Evolutionary conservation across 2,888 invertebrate species (phyloP), one percentile per base, ranked within the genome.

Genomic region (Athalia cordata): DNA sequence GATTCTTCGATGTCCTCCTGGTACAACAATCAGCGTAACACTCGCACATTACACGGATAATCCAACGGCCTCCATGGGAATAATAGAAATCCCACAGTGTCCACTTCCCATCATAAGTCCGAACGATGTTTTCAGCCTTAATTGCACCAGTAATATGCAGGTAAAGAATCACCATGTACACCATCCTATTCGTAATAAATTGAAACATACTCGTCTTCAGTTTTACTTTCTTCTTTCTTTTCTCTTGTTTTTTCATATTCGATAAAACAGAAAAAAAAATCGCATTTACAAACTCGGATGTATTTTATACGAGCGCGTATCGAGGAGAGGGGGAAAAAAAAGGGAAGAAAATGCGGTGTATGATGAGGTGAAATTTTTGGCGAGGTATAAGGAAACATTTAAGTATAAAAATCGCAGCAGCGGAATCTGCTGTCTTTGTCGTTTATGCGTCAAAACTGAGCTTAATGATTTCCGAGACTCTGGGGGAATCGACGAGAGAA

Each of bases 11-110:
- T 98, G 98, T 90, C 97, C 97, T 43, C 92, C 94, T 70, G 96
- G 96, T 77, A 97, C 98, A 55, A 95, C 96, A 85, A 96, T 98
- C 88, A 95, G 95, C 86, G 95, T 97, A 84, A 95, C 96, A 89
- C 87, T 91, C 83, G 92, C 92, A 77, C 91, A 92, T 83, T 93
- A 92, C 84, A 77, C 78, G 62, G 74, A 77, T n/a, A 50, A 66
- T 50, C 76, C 78, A 43, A 75, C 64, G 11, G 65, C 57, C 13
- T 64, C 78, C 55, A 9, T 64, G 45, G 77, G 67, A 11, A 13
- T 66, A 15, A 13, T 77, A 9, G 43, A 77, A 57, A 59, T 77
- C 15, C 77, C 77, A n/a, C 52, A 77, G 45, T 77, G 77, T 45
- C 77, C 66, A 15, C 45, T 77, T 9, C 77, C 77, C 9, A 66